Base-by-base conservation (phyloP, 2,888 invertebrate species). In the Cryptus viduatorius region DNA sequence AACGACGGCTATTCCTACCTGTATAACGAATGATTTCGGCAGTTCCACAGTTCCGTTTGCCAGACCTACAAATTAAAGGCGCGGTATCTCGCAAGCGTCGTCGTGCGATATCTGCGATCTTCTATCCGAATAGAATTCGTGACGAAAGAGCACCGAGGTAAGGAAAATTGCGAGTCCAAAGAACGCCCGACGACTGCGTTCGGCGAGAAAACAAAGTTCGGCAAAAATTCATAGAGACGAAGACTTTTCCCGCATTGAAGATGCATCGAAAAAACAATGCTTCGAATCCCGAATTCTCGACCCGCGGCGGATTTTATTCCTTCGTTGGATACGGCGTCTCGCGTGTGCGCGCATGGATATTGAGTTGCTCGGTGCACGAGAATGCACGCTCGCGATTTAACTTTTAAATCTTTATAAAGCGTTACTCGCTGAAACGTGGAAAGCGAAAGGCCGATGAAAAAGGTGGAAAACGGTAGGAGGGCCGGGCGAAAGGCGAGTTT, bases 251-350 rank as follows among this genome's bases (percentile, higher is more conserved):
- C 59, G 68, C 87, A 89, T 89, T 89, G 87, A 86, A 86, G 87
- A 87, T 88, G 88, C 88, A 88, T 88, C 85, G 87, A 89, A 90
- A 89, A 14, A 88, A 88, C 87, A 86, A 86, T 85, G 85, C 73
- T 77, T 73, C 72, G 81, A 42, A 42, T 72, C 3, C 5, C 4
- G 31, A 72, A 56, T 72, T 59, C 19, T n/a, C 16, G 44, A 44
- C 7, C 24, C 50, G 12, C 50, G 42, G 14, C 37, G 37, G 37
- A 12, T 72, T 72, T 44, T 56, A 19, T 37, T 53, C 12, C 53
- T 5, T 14, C 56, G 59, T 2, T 42, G 24, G 42, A 16, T 19
- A 42, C 24, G 10, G 14, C 56, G 14, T 19, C 42, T 29, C 59
- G 42, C n/a, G 31, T 48, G 4, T 48, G 7, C 8, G 19, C 37